Evolutionary conservation across 1,140 invertebrate species (phyloP), one percentile per base, ranked within the genome.

Genomic region (Macrocentrus cingulum): DNA sequence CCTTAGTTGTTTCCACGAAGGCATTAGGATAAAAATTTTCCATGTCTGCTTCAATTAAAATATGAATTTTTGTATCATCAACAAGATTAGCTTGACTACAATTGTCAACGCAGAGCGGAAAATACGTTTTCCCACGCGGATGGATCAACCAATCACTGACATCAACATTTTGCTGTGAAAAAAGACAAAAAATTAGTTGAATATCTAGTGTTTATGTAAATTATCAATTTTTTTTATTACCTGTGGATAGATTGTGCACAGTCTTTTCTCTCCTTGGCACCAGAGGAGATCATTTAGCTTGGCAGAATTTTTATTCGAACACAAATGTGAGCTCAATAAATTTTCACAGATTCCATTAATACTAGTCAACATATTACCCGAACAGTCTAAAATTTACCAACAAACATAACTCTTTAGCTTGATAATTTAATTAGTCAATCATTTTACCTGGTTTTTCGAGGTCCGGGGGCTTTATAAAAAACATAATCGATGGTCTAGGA

Each of bases 231-330:
- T 46, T 9, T 20, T 66, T 71, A 48, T 66, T 76, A 75, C 81
- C 73, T 70, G 75, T 60, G 83, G 83, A 55, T 75, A 80, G 57
- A 84, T 66, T 18, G 81, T 81, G 60, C 80, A 84, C 19, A 83
- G 74, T 25, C 76, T 71, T 60, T 81, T 78, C 29, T 80, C 75
- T 9, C 70, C 79, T 62, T 77, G 67, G 58, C 77, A 76, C 82
- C 82, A 84, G 19, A 85, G 63, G 44, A 85, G 74, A 63, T 85
- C 82, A 23, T 78, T 79, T 39, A 85, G 71, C 68, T 71, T 81
- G 29, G 82, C 83, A 60, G 69, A 56, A 63, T 62, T 72, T 19
- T 77, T 77, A 66, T 84, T 85, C 22, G 56, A 58, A 60, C 84
- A 84, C 11, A 83, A 68, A 49, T 73, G 68, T 2, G 83, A 85